phyloP scores from a whole-genome alignment of 2,888 invertebrate species.

The Drosophila quinaria region DNA sequence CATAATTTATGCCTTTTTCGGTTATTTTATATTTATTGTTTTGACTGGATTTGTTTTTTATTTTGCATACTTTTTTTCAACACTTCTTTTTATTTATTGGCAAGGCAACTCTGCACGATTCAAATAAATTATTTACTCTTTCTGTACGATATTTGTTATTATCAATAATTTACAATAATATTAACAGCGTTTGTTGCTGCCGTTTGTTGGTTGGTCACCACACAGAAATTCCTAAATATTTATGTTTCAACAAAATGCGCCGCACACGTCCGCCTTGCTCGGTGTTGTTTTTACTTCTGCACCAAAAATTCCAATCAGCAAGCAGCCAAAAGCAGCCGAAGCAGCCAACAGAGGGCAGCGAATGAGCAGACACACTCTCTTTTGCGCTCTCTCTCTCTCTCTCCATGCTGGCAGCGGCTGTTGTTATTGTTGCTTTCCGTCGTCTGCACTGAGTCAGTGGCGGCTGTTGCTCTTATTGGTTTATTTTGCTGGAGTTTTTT shows the following conservation, averaged over 20 bases:
- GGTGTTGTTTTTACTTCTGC: conserved; percentile 65
- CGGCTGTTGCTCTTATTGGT: conserved; percentile 65
- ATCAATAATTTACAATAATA: conserved; percentile 10
- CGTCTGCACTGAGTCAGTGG: conserved; percentile 30
- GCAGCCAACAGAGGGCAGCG: conserved; percentile 32
- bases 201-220: conserved; percentile 37
- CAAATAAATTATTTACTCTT: conserved; percentile 3
- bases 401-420: conserved; percentile 15
- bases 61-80: conserved; percentile 26
- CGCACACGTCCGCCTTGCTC: conserved; percentile 65
- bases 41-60: conserved; percentile 5
- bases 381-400: conserved; percentile 47
- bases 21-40: conserved; percentile 14
- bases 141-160: conserved; percentile 30
- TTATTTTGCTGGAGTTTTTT: conserved; percentile 57
- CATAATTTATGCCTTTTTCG: conserved; percentile 46
- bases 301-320: conserved; percentile 63
- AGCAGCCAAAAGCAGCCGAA: conserved; percentile 35
- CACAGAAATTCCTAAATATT: conserved; percentile 56
- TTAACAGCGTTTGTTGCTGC: conserved; percentile 41
- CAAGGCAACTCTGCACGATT: conserved; percentile 58
- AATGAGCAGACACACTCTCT: conserved; percentile 22
- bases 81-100: conserved; percentile 28
- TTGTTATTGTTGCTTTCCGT: conserved; percentile 15
- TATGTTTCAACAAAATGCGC: conserved; percentile 56